Evolutionary conservation across 2,797 vertebrate genomes (phyloP).

Genomic region (Schizopygopsis pylzovi): DNA sequence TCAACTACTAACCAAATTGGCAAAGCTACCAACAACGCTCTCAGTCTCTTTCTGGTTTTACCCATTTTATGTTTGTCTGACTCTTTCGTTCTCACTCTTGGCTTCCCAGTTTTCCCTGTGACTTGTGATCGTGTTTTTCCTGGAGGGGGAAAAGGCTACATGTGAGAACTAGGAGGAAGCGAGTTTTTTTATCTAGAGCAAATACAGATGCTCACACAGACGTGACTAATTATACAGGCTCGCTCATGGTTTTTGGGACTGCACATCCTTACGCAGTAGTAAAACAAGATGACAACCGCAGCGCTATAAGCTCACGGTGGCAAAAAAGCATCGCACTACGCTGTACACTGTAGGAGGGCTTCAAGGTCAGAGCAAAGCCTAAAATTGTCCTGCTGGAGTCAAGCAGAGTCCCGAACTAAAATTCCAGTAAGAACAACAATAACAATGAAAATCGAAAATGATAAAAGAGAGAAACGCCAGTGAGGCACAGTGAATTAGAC

Average conservation of each 20-base stretch:
- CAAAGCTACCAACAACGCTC: conserved; percentile 42
- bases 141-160: conserved; percentile 54
- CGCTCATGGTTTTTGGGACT: conserved; percentile 59
- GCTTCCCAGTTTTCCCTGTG: conserved; percentile 56
- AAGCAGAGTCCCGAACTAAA: conserved; percentile 38
- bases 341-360: conserved; percentile 54
- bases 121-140: conserved; percentile 63
- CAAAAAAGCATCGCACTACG: conserved; percentile 47
- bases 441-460: conserved; percentile 52
- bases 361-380: conserved; percentile 54
- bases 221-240: conserved; percentile 62
- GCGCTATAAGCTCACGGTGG: conserved; percentile 62
- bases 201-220: conserved; percentile 64
- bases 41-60: conserved; percentile 46
- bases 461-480: conserved; percentile 52
- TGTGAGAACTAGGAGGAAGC: conserved; percentile 61
- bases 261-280: conserved; percentile 68
- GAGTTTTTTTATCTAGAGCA: conserved; percentile 56
- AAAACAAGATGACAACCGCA: conserved; percentile 67
- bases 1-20: conserved; percentile 68
- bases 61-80: conserved; percentile 35
- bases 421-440: conserved; percentile 63
- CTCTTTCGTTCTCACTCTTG: conserved; percentile 36
- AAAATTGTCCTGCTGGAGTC: conserved; percentile 50
- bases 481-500: conserved; percentile 48